Conservation (phyloP, 2,888 invertebrate species). For the Hedya salicella region DNA sequence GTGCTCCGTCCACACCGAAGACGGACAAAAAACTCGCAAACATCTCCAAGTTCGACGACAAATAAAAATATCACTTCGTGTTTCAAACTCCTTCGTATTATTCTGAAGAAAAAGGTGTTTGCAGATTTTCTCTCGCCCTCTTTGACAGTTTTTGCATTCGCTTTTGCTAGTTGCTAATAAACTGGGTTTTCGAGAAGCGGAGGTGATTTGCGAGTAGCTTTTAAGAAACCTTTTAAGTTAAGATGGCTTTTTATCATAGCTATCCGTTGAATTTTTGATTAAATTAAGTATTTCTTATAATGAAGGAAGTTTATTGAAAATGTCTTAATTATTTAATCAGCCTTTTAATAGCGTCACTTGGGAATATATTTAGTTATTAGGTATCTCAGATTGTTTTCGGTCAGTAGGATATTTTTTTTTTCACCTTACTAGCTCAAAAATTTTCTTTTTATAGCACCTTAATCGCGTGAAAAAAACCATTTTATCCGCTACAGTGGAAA, state of each 20-base stretch:
- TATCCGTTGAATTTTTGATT: constrained; percentile 1
- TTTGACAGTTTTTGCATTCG: constrained; percentile 27
- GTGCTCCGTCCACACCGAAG: constrained; percentile 9
- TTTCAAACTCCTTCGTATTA: constrained; percentile 27
- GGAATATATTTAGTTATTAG: too few species aligned
- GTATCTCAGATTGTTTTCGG: too few species aligned
- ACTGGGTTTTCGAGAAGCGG: constrained; percentile 4
- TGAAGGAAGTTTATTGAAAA: not conserved
- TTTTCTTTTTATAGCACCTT: too few species aligned
- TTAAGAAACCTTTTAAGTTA: constrained; percentile 22
- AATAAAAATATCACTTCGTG: constrained; percentile 26
- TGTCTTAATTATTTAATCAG: not conserved
- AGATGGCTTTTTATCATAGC: constrained; percentile 14
- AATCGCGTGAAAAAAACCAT: too few species aligned
- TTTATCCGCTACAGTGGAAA: too few species aligned
- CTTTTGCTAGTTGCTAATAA: constrained; percentile 23
- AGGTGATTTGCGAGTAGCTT: constrained; percentile 9
- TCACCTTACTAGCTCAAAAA: too few species aligned
- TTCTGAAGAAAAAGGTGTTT: constrained; percentile 25
- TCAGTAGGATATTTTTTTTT: too few species aligned
- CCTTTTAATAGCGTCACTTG: not conserved
- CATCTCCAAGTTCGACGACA: constrained; percentile 21
- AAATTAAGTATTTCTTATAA: constrained; percentile 5
- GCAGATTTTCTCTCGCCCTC: constrained; percentile 22
- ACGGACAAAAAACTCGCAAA: constrained; percentile 7